These are phyloP conservation scores for Drosophila parabipectinata DNA, from an alignment of 1,140 invertebrate species.

Conservation along the genomic window DNA sequence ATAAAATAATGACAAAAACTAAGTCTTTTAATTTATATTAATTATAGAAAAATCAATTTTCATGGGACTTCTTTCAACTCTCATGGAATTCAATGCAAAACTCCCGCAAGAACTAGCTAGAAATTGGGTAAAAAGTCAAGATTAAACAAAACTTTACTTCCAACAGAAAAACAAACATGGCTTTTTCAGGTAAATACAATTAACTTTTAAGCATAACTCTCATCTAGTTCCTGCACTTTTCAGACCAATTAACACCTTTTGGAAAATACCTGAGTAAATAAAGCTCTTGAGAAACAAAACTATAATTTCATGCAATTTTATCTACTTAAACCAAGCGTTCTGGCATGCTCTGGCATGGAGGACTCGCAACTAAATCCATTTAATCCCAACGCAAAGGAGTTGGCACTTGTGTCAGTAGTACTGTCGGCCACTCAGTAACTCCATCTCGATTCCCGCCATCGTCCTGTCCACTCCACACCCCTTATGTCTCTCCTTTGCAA, in stretches of 20 bases:
- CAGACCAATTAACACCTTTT: slow-evolving; percentile 13
- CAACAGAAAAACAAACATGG: not conserved
- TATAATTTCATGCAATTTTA: slow-evolving; percentile 22
- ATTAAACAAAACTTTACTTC: too few species aligned
- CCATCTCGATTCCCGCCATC: not conserved
- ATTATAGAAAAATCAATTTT: too few species aligned
- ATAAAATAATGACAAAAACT: too few species aligned
- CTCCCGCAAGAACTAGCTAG: too few species aligned
- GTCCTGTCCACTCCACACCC: not conserved
- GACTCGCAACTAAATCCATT: slow-evolving; percentile 27
- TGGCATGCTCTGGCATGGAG: slow-evolving; percentile 14
- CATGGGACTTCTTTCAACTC: too few species aligned
- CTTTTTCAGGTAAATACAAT: not conserved
- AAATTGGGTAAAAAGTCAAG: not conserved
- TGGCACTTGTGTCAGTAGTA: slow-evolving; percentile 12
- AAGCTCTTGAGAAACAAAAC: not conserved
- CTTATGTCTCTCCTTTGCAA: slow-evolving; percentile 6
- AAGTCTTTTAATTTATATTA: too few species aligned
- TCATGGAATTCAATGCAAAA: too few species aligned
- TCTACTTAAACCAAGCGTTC: not conserved
- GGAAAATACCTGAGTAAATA: slow-evolving; percentile 13
- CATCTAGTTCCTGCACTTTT: not conserved
- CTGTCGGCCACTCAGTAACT: slow-evolving; percentile 24
- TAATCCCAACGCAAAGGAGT: slow-evolving; percentile 28
- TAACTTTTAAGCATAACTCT: not conserved